Evolutionary conservation across 2,888 invertebrate species (phyloP), one percentile per base, ranked within the genome.

Genomic region (Fragum sueziense): DNA sequence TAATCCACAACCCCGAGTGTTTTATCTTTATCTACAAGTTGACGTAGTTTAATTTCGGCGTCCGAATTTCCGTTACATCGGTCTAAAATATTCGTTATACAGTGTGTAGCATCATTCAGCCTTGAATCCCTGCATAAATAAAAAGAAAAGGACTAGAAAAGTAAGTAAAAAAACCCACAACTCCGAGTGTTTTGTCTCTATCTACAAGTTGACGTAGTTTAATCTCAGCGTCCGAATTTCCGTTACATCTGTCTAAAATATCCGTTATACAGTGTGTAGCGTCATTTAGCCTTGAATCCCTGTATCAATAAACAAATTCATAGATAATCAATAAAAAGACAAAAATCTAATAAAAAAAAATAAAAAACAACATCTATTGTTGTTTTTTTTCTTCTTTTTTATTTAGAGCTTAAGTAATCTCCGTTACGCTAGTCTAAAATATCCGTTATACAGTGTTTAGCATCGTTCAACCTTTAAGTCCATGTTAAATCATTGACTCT

Each of bases 391-490:
- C 83, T 83, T 61, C 84, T 80, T 31, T 57, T 3, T 72, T 76
- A 51, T 85, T 86, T 59, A 84, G 86, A 51, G 80, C 74, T 4
- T 86, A 78, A 3, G 87, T n/a, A 84, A 17, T 80, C 84, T 9
- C 87, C 87, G 33, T 74, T 62, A 76, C 87, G 86, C 31, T 67
- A 71, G 61, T 87, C 86, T 37, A 87, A 51, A 22, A 85, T 83
- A 20, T 82, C 77, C 52, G 81, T 74, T 51, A 87, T 84, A 79
- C 87, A 87, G 9, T 79, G 73, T 0, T 81, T 81, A 1, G 72
- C 82, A n/a, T 78, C 78, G 0, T 59, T 71, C 11, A 86, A 67
- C 22, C 78, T 78, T 9, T 79, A 81, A 41, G 80, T 72, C 59
- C 87, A n/a, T n/a, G n/a, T n/a, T n/a, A n/a, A n/a, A n/a, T n/a